These are phyloP conservation scores for Peucedramus taeniatus DNA, from an alignment of 2,113 vertebrate species.

Conservation along the genomic window DNA sequence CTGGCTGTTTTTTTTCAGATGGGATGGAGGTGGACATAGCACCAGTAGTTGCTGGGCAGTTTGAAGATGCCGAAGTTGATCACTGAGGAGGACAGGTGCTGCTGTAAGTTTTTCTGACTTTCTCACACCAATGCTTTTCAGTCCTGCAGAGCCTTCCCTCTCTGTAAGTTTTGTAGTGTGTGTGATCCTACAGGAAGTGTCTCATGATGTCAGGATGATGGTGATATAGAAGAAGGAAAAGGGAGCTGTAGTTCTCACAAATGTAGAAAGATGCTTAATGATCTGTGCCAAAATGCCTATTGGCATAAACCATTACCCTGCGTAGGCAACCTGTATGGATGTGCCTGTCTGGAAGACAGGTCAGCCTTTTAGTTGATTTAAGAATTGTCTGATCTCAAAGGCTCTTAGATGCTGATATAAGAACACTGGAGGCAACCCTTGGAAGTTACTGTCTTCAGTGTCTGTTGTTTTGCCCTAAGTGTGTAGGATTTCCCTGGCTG, in stretches of 20 bases:
- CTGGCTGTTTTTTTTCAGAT: slow-evolving; percentile 70
- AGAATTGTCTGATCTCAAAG: background rate
- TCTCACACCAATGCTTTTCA: background rate
- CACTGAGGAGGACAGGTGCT: slow-evolving; percentile 78
- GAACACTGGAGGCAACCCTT: background rate
- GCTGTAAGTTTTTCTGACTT: slow-evolving; percentile 44
- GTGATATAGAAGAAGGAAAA: background rate
- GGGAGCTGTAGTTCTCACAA: background rate
- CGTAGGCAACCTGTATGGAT: fast-evolving
- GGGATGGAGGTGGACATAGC: slow-evolving; percentile 92
- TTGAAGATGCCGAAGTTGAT: slow-evolving; percentile 94
- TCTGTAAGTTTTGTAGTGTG: background rate
- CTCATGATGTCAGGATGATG: background rate
- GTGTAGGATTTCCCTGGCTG: background rate
- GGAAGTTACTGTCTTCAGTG: background rate
- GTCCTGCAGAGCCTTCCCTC: background rate
- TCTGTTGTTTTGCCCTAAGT: background rate
- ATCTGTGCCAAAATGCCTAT: background rate
- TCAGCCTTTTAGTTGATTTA: background rate
- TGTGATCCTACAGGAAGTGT: background rate
- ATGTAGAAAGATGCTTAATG: background rate
- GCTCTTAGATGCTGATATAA: background rate
- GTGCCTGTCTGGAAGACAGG: background rate
- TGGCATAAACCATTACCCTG: fast-evolving
- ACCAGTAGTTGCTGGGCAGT: slow-evolving; percentile 86